Conservation (phyloP, 2,113 vertebrate species). For the Saimiri boliviensis region DNA sequence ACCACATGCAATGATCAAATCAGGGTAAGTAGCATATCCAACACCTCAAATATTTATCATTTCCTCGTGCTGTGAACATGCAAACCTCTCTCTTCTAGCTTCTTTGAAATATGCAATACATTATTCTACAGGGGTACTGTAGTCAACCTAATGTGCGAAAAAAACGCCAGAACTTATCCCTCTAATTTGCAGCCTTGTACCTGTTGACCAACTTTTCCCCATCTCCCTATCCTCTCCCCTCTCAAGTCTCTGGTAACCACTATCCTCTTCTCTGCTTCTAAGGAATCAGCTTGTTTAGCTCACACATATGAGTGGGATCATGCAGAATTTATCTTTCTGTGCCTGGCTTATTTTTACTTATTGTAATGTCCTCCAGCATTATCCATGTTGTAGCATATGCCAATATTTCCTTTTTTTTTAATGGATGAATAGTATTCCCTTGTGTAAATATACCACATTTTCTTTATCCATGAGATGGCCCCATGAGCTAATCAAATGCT, state of each 20-base stretch:
- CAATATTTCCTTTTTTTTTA: background rate
- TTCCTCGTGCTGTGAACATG: background rate
- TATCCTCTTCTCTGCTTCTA: background rate
- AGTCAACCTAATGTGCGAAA: background rate
- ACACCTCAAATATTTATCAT: background rate
- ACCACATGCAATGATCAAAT: background rate
- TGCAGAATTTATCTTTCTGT: background rate
- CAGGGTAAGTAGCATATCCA: background rate
- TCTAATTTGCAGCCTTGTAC: background rate
- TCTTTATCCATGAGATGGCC: background rate
- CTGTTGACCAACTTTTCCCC: background rate
- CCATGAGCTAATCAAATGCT: background rate
- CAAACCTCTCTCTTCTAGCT: background rate
- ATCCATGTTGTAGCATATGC: background rate
- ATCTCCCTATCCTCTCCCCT: background rate
- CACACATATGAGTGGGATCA: background rate
- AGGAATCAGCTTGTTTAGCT: background rate
- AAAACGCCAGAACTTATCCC: background rate
- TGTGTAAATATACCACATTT: background rate
- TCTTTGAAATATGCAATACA: background rate
- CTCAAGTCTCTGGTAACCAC: background rate
- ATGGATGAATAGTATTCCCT: background rate
- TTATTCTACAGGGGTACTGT: background rate
- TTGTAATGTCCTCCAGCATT: background rate
- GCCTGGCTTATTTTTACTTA: background rate